Evolutionary conservation across 2,797 vertebrate species (phyloP), one percentile per base, ranked within the genome.

Genomic region (Lacerta bilineata): DNA sequence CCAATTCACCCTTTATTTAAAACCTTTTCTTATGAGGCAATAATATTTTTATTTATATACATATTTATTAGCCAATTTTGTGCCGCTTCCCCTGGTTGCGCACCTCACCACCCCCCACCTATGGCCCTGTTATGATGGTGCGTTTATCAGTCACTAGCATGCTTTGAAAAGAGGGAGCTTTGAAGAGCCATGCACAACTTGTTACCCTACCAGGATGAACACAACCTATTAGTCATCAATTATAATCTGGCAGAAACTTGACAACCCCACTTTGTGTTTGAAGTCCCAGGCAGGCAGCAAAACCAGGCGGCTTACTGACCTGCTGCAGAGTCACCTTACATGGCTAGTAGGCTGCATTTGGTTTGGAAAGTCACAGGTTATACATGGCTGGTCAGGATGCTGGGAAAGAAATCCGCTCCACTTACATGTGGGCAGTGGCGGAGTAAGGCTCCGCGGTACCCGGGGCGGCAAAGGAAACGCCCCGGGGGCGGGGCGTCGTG

Each of bases 81-180:
- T 7, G 6, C 41, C 5, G 3, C 41, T 6, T 5, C 6, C 46
- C 10, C 46, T 0, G 9, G 9, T 0, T 50, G 50, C n/a, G n/a
- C 50, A 55, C 50, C 13, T 55, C 50, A 55, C 13, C 50, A 55
- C 50, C 50, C 3, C 50, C 13, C 1, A 55, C 13, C 13, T 55
- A 55, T 1, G 1, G 50, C 50, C 1, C 50, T 4, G 50, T 55
- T 55, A 55, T 55, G 50, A 55, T 55, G 50, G 13, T 55, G 13
- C 3, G 1, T 55, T 3, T 55, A 55, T 55, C 13, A 15, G 50
- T 9, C 78, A 59, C 4, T 18, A 61, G 46, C 15, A 80, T 27
- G n/a, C 29, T 39, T 61, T 61, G 2, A 39, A 74, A 74, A 33
- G 33, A 80, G 17, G 20, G 15, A 80, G n/a, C 46, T 33, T 23